Evolutionary conservation across 2,888 invertebrate species (phyloP), one percentile per base, ranked within the genome.

Genomic region (Serrognathus titanus): DNA sequence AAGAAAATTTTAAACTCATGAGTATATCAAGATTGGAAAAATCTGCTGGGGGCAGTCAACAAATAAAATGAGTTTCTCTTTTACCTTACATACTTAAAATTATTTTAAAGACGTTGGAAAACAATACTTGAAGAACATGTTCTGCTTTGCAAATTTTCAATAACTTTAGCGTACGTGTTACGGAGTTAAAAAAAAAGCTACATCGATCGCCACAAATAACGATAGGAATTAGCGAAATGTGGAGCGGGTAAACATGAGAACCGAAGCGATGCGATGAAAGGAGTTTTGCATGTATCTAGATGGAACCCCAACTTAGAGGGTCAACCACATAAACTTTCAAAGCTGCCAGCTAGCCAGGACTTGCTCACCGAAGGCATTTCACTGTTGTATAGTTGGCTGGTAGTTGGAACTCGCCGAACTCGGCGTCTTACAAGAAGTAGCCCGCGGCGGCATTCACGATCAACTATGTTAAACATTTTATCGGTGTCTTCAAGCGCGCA

Each of bases 301-400:
- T 58, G 58, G 70, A 72, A 68, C 70, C 69, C 71, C 71, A 72
- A 74, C 71, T 74, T 73, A 66, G 71, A 76, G 76, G 77, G 77
- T 76, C 76, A 76, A 77, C 77, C 77, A 68, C 77, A 77, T 74
- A 77, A 77, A 77, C 76, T 77, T 77, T 71, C 69, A 68, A 73
- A 75, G 75, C 73, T 74, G 75, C 70, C 70, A 67, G 68, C 71
- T 66, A 69, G 70, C 71, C 70, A 68, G 69, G 69, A 71, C 71
- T 68, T 71, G 70, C 69, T 71, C 68, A 70, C 70, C 68, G 70
- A 72, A 72, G 71, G 72, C 73, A 72, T 73, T 72, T 71, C 71
- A 63, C 63, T 63, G 68, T 63, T 66, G 63, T 64, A 40, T 31
- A 51, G 40, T 61, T 64, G 62, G 63, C 60, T 63, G 57, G 63